Evolutionary conservation across 1,140 invertebrate genomes (phyloP), one percentile per base, ranked within the genome.

Genomic region (Zaprionus ornatus): DNA sequence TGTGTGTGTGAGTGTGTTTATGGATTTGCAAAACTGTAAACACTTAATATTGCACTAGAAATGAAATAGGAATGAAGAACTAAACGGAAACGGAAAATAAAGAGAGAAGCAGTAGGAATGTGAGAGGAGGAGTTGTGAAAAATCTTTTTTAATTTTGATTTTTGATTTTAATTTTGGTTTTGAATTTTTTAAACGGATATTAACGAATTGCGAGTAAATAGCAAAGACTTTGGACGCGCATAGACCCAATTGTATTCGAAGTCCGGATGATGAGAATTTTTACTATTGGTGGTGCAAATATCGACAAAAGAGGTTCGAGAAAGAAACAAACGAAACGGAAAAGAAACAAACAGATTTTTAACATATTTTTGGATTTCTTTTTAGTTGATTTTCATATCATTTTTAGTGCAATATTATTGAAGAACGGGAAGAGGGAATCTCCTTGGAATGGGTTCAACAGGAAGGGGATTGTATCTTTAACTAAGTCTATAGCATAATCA

Each of bases 241-340:
- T 91, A 92, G 62, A 92, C 88, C 91, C 91, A 92, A 80, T 86
- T 87, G 86, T 92, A 92, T 62, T 92, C 91, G 56, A 87, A 83
- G 78, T 92, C 91, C 86, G 75, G 79, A 37, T 77, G 80, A 78
- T 83, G 79, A 64, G 72, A 79, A 77, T 75, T 78, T 82, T 69
- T 77, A 59, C 74, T 78, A 12, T 82, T 80, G 40, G 32, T 37
- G 52, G 64, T 70, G 74, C 69, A 65, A 81, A 78, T 45, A 19
- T 69, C 35, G 59, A 61, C 2, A 23, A 74, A 60, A 55, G 50
- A 27, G 67, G 48, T 57, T 50, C 45, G 45, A 52, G 19, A 17
- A 60, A 40, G 52, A 67, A 74, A 66, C 61, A 72, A 78, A 67
- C 64, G 60, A 80, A 77, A 70, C 64, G 76, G 70, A 70, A 77